A percentile compares a stretch with the other conserved stretches of the same genome.
phyloP scores from a whole-genome alignment of 2,888 invertebrate genomes.

The Drosophila diplacantha region DNA sequence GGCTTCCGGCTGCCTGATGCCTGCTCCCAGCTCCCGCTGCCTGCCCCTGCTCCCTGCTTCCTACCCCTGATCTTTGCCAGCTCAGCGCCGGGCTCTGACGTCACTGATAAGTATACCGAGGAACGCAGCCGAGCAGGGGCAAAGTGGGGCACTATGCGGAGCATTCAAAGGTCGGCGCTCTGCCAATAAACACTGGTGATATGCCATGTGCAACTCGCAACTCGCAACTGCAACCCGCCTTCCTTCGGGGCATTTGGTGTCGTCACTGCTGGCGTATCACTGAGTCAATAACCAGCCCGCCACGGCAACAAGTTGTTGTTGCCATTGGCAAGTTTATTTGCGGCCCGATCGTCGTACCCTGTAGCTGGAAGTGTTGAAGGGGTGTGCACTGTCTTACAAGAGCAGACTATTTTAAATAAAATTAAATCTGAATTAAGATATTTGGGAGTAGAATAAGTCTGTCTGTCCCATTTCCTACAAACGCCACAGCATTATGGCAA shows the following conservation, averaged over 20 bases:
- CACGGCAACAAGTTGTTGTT: slow-evolving; percentile 27
- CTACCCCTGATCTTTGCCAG: slow-evolving; percentile 6
- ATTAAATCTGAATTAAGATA: background rate
- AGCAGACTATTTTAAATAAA: background rate
- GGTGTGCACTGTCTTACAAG: background rate
- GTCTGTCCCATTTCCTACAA: no score
- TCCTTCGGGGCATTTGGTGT: slow-evolving; percentile 19
- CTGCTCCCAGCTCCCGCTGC: no score
- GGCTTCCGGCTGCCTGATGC: background rate
- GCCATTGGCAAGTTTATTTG: slow-evolving; percentile 24
- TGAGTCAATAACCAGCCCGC: slow-evolving; percentile 40
- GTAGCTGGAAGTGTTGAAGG: background rate
- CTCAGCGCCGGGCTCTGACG: slow-evolving; percentile 29
- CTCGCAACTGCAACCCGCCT: background rate
- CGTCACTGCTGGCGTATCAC: slow-evolving; percentile 31
- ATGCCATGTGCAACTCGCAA: slow-evolving; percentile 5
- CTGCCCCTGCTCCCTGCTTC: background rate
- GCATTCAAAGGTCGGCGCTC: slow-evolving; percentile 9
- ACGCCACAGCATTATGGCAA: no score
- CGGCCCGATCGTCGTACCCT: slow-evolving; percentile 19
- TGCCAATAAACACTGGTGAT: slow-evolving; percentile 8
- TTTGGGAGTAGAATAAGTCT: background rate
- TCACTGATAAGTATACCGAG: slow-evolving; percentile 23
- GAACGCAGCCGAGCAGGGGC: background rate
- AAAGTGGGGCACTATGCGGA: background rate